Evolutionary conservation across 1,140 invertebrate species (phyloP), one percentile per base, ranked within the genome.

Genomic region (Galleria mellonella): DNA sequence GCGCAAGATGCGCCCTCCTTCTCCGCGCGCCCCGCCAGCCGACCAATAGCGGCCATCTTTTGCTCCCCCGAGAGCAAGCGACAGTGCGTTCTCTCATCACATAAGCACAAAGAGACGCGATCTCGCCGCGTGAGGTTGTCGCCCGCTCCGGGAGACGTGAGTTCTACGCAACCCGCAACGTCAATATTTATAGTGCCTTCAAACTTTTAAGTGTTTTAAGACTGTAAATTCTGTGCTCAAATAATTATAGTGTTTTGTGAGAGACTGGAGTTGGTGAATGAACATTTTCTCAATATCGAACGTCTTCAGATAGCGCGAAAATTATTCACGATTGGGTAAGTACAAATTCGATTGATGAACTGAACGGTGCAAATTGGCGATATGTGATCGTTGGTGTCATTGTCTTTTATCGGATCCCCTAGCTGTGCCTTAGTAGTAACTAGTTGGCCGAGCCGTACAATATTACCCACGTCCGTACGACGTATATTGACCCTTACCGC

Each of bases 41-140:
- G 71, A 79, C 81, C 81, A 84, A 84, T 84, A 63, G 67, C 71
- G 62, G 76, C 76, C 74, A 82, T 84, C 75, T 83, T 73, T 55
- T 84, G 81, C 81, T 84, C 81, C 81, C 77, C 69, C 77, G 81
- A 84, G 81, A 84, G 81, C 76, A 84, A 68, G 73, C 81, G 81
- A 84, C 81, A 84, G 73, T 84, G 81, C 81, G 77, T 82, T 61
- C 81, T 84, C 81, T 84, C 77, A 82, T 83, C 79, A 78, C 32
- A 32, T 42, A 11, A 49, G 39, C 79, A 84, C 72, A 81, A 69
- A 57, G 81, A 84, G 81, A 84, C 77, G 69, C 78, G 69, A 82
- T 84, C 81, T 84, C 81, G 72, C 55, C 64, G 71, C 52, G 81
- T 59, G 77, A 81, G 76, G 77, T 82, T 73, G 81, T 84, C 77